A percentile compares a stretch with the other conserved stretches of the same genome.
Evolutionary conservation across 2,797 vertebrate genomes (phyloP).

Genomic region (Podarcis lilfordi): DNA sequence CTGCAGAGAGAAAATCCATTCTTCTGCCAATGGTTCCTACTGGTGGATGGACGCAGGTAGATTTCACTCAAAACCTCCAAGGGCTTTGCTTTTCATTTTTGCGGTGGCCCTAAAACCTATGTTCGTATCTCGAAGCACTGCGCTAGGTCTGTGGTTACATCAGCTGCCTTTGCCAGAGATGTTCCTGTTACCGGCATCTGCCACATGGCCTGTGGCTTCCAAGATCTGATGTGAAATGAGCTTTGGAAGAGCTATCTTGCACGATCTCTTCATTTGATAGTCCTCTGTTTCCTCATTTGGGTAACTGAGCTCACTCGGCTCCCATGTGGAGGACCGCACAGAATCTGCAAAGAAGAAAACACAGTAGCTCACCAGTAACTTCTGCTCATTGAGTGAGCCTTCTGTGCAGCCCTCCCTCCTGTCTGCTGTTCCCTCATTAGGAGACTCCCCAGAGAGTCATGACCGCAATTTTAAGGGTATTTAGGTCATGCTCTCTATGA

Average conservation of each 20-base stretch:
- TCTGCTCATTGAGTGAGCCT: neutral
- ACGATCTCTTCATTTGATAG: neutral
- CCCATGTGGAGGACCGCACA: neutral
- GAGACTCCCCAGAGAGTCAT: neutral
- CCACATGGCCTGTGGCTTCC: neutral
- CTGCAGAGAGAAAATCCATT: too few species aligned
- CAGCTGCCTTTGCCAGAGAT: neutral
- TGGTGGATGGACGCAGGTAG: too few species aligned
- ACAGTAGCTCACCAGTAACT: neutral
- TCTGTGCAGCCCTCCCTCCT: neutral
- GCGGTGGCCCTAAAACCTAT: neutral
- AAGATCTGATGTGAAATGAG: neutral
- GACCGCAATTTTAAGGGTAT: neutral
- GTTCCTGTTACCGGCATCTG: neutral
- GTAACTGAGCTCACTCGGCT: neutral
- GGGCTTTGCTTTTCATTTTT: neutral
- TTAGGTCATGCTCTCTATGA: neutral
- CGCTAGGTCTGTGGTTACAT: neutral
- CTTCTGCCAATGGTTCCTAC: too few species aligned
- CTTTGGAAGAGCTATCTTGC: neutral
- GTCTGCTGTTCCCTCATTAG: neutral
- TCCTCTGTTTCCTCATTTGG: neutral
- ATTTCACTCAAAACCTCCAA: neutral
- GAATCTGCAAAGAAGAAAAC: neutral
- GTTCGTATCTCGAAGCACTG: neutral